Conservation (phyloP, 2,113 vertebrate genomes). For the Brachionichthys hirsutus region DNA sequence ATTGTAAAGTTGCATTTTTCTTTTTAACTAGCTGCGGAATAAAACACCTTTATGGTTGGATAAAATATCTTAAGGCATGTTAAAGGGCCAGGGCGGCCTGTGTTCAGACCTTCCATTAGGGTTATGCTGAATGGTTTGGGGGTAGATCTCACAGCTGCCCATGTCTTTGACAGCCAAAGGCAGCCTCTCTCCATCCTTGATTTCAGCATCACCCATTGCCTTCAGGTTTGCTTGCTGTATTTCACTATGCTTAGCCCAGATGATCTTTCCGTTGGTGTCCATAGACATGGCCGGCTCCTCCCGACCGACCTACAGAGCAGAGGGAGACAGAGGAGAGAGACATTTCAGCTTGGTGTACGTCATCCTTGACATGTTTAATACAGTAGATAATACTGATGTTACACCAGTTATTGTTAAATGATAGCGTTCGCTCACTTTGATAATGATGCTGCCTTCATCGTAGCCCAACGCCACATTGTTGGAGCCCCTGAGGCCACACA, state of each 20-base stretch:
- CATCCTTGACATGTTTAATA: neutral
- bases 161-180: slow-evolving; percentile 97
- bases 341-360: neutral
- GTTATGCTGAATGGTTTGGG: slow-evolving; percentile 98
- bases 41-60: neutral
- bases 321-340: slow-evolving; percentile 4
- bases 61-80: neutral
- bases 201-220: slow-evolving; percentile 98
- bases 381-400: no score
- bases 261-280: slow-evolving; percentile 98
- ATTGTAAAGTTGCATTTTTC: neutral
- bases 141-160: slow-evolving; percentile 99
- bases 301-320: slow-evolving; percentile 85
- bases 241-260: slow-evolving; percentile 98
- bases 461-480: slow-evolving; percentile 97
- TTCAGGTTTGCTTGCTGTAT: slow-evolving; percentile 98
- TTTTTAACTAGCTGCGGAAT: no score
- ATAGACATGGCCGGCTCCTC: slow-evolving; percentile 99
- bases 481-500: slow-evolving; percentile 92
- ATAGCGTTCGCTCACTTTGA: slow-evolving; percentile 82
- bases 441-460: slow-evolving; percentile 98
- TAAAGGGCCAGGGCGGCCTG: neutral
- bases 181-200: slow-evolving; percentile 95
- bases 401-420: no score
- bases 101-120: slow-evolving; percentile 90